A percentile compares a stretch with the other conserved stretches of the same genome.
phyloP scores from a whole-genome alignment of 1,140 invertebrate genomes.

The Cecropterus lyciades region DNA sequence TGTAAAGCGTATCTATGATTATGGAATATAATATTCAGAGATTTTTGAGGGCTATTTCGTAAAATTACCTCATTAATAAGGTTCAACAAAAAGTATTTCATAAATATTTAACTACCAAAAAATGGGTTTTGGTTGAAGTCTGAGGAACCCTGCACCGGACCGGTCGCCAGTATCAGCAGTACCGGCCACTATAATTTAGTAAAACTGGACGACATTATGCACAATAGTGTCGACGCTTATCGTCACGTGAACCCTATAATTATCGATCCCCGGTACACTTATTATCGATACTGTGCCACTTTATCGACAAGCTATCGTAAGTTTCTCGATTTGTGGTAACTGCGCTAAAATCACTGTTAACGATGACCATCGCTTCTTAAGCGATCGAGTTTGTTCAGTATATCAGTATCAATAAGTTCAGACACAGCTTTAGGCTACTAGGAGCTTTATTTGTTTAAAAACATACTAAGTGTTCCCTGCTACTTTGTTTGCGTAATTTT shows the following conservation, averaged over 20 bases:
- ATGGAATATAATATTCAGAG: too few relatives aligned
- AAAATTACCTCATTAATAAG: too few relatives aligned
- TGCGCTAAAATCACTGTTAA: constrained; percentile 69
- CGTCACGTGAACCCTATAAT: constrained; percentile 67
- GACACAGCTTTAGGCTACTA: constrained; percentile 8
- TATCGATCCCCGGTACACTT: constrained; percentile 58
- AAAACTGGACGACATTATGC: constrained; percentile 71
- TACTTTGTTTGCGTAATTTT: not conserved
- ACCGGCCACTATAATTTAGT: constrained; percentile 65
- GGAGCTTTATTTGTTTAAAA: not conserved
- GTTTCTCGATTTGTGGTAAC: constrained; percentile 68
- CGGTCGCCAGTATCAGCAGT: constrained; percentile 44
- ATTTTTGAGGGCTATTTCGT: too few relatives aligned
- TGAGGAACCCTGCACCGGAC: constrained; percentile 40
- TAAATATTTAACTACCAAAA: not conserved
- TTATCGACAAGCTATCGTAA: constrained; percentile 56
- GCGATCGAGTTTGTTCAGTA: constrained; percentile 58
- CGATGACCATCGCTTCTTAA: constrained; percentile 49
- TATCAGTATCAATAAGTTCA: constrained; percentile 49
- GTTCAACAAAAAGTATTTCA: too few relatives aligned
- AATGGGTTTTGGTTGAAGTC: constrained; percentile 22
- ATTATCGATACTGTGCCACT: constrained; percentile 60
- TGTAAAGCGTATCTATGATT: too few relatives aligned
- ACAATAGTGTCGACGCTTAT: constrained; percentile 71
- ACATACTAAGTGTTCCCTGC: too few relatives aligned